Evolutionary conservation across 2,113 vertebrate genomes (phyloP).

Genomic region (Apteryx mantelli): DNA sequence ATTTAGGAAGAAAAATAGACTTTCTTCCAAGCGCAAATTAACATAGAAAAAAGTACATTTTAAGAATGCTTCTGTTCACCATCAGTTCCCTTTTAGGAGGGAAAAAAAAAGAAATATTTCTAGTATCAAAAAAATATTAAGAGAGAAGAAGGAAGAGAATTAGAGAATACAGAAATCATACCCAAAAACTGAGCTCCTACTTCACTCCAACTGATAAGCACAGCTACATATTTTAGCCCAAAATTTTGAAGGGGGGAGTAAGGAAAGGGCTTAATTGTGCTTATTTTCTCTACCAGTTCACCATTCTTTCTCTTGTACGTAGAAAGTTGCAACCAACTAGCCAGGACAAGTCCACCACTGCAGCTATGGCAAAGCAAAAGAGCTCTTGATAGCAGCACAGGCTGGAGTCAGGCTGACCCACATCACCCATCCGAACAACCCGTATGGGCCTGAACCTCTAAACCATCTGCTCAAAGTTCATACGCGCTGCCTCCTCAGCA

Average conservation of each 20-base stretch:
- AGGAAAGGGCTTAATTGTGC: background rate
- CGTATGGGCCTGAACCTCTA: background rate
- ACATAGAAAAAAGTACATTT: background rate
- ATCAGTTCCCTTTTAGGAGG: background rate
- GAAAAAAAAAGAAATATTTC: background rate
- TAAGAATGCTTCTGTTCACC: background rate
- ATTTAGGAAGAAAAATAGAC: background rate
- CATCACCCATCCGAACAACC: background rate
- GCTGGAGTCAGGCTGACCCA: background rate
- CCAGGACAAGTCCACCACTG: background rate
- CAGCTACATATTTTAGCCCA: background rate
- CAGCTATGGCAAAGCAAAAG: background rate
- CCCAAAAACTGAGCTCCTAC: background rate
- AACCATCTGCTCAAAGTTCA: background rate
- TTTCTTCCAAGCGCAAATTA: background rate
- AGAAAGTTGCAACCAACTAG: background rate
- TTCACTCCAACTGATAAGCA: background rate
- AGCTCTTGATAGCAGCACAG: background rate
- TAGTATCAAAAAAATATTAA: background rate
- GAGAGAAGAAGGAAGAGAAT: background rate
- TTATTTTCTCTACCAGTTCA: background rate
- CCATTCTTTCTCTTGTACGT: background rate
- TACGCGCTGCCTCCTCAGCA: accelerated
- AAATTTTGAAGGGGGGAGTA: background rate
- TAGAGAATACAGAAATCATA: background rate